These are phyloP conservation scores for Acutogordius australiensis DNA, from an alignment of 2,888 invertebrate genomes.

Conservation along the genomic window DNA sequence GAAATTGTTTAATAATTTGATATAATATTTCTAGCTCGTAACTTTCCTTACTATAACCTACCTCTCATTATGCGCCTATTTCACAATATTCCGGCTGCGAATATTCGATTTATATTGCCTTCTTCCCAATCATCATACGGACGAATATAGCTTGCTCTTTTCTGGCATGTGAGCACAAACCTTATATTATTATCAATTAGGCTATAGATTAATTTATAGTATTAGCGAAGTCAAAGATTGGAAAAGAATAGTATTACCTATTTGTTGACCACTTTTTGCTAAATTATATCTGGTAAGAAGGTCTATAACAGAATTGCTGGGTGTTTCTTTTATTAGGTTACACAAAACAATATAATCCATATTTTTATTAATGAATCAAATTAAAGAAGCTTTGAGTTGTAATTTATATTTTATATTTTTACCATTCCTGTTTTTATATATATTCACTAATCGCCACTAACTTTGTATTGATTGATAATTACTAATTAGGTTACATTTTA, in stretches of 20 bases:
- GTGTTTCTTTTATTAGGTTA: no score
- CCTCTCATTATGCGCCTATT: conserved; percentile 85
- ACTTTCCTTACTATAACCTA: conserved; percentile 70
- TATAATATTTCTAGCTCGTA: conserved; percentile 36
- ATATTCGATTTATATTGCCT: conserved; percentile 82
- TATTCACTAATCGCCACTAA: conserved; percentile 14
- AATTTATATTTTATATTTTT: no score
- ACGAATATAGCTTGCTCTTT: conserved; percentile 90
- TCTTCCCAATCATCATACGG: conserved; percentile 85
- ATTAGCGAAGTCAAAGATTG: no score
- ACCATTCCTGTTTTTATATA: no score
- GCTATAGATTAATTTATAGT: no score
- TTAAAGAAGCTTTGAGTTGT: background rate
- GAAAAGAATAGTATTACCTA: no score
- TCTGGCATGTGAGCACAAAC: conserved; percentile 76
- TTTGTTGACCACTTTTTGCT: no score
- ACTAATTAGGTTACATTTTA: background rate
- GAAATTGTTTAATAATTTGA: background rate
- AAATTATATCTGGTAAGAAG: no score
- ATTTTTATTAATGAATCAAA: no score
- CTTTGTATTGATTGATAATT: conserved; percentile 11
- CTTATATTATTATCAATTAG: no score
- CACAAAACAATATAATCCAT: no score
- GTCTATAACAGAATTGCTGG: no score
- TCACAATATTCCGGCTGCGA: conserved; percentile 75